phyloP scores from a whole-genome alignment of 1,140 invertebrate genomes.

The Diachasma alloeum region DNA sequence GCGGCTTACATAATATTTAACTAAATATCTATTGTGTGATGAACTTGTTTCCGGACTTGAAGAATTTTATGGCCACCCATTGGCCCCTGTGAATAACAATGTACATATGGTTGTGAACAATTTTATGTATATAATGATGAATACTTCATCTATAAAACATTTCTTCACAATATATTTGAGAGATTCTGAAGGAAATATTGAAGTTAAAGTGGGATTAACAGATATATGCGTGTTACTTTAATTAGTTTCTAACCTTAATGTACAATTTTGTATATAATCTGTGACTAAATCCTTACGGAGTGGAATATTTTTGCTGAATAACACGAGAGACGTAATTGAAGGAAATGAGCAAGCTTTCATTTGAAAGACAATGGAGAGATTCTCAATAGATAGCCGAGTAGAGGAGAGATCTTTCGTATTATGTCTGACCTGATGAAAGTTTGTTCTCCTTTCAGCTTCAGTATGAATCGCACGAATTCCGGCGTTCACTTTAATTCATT shows the following conservation, averaged over 20 bases:
- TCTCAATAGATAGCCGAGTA: not conserved
- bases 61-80: not conserved
- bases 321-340: not conserved
- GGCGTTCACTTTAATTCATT: not conserved
- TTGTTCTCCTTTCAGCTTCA: not conserved
- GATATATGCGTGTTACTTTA: not conserved
- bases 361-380: not conserved
- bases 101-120: not conserved
- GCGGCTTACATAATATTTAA: too few species aligned
- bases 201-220: not conserved
- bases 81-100: not conserved
- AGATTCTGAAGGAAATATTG: not conserved
- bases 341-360: not conserved
- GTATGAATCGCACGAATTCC: not conserved
- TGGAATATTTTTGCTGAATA: not conserved
- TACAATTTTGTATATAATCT: not conserved
- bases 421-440: conserved; percentile 6
- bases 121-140: not conserved
- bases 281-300: not conserved
- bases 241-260: not conserved
- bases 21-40: too few species aligned
- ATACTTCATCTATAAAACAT: not conserved
- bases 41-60: not conserved
- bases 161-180: not conserved
- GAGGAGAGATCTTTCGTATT: not conserved